phyloP scores from a whole-genome alignment of 2,797 vertebrate genomes.

The Melanogrammus aeglefinus region DNA sequence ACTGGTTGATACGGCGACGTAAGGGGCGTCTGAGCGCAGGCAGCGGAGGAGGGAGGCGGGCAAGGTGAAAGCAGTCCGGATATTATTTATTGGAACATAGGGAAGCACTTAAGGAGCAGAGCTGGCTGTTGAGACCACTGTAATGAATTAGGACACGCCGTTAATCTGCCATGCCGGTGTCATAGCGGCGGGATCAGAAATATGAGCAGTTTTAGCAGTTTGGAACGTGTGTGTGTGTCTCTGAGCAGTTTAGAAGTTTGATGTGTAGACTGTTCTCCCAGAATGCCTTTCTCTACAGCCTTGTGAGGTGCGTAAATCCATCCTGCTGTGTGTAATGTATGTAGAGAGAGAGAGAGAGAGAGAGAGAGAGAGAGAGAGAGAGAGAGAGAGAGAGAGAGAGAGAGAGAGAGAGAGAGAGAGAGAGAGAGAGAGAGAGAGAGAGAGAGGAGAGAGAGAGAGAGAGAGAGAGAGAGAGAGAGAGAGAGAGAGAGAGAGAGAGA shows the following conservation, averaged over 20 bases:
- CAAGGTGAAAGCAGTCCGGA: constrained; percentile 39
- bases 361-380: neutral
- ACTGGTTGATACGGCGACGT: constrained; percentile 33
- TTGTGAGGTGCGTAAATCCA: neutral
- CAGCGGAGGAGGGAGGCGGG: constrained; percentile 30
- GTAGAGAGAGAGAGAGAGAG: constrained; percentile 10
- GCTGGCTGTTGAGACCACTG: constrained; percentile 27
- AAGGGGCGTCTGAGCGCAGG: constrained; percentile 48
- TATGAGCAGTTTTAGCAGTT: neutral
- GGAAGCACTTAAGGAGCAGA: constrained; percentile 35
- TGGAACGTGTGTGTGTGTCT: constrained; percentile 15
- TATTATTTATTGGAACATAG: constrained; percentile 38
- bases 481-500: constrained; percentile 17
- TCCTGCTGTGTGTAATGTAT: neutral
- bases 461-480: neutral
- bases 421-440: neutral
- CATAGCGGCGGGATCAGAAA: constrained; percentile 18
- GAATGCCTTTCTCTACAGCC: neutral
- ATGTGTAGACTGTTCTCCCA: neutral
- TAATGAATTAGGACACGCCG: constrained; percentile 34
- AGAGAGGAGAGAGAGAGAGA: constrained; percentile 3
- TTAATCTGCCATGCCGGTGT: constrained; percentile 35
- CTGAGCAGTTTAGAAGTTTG: neutral
- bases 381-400: constrained; percentile 6
- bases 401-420: no score